These are phyloP conservation scores for Campodea augens DNA, from an alignment of 1,140 invertebrate genomes.

Conservation along the genomic window DNA sequence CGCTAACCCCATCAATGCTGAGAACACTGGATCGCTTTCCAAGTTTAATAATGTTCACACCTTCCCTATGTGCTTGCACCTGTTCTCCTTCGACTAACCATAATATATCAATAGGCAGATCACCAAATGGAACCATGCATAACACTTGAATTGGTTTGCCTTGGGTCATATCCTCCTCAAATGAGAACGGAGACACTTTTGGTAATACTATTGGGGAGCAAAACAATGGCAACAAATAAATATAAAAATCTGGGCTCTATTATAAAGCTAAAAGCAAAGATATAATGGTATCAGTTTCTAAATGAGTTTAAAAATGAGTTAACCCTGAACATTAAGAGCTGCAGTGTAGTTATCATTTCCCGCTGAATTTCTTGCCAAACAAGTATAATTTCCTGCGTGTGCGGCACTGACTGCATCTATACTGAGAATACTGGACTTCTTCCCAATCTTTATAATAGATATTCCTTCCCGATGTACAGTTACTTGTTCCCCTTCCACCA, in stretches of 20 bases:
- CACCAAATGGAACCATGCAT: conserved; percentile 29
- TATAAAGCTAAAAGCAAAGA: conserved; percentile 22
- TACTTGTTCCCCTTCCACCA: conserved; percentile 35
- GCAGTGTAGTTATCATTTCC: conserved; percentile 36
- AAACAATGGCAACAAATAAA: too few species aligned
- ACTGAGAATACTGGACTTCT: conserved; percentile 11
- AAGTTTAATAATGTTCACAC: conserved; percentile 16
- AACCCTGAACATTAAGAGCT: conserved; percentile 35
- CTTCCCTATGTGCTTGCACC: conserved; percentile 29
- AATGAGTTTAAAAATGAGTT: neutral
- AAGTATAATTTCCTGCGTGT: conserved; percentile 24
- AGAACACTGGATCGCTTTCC: conserved; percentile 13
- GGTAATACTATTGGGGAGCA: too few species aligned
- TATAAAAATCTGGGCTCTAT: too few species aligned
- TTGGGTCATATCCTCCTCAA: conserved; percentile 7
- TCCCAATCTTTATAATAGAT: conserved; percentile 15
- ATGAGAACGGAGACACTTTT: conserved; percentile 15
- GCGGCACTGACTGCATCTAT: conserved; percentile 10
- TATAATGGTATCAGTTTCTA: neutral
- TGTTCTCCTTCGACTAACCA: conserved; percentile 37
- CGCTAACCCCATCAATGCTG: conserved; percentile 11
- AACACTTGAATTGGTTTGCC: conserved; percentile 17
- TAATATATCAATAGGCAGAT: conserved; percentile 35
- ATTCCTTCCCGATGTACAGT: conserved; percentile 26
- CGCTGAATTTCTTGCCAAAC: conserved; percentile 42